Evolutionary conservation across 1,140 invertebrate genomes (phyloP).

Genomic region (Bacillus rossius): DNA sequence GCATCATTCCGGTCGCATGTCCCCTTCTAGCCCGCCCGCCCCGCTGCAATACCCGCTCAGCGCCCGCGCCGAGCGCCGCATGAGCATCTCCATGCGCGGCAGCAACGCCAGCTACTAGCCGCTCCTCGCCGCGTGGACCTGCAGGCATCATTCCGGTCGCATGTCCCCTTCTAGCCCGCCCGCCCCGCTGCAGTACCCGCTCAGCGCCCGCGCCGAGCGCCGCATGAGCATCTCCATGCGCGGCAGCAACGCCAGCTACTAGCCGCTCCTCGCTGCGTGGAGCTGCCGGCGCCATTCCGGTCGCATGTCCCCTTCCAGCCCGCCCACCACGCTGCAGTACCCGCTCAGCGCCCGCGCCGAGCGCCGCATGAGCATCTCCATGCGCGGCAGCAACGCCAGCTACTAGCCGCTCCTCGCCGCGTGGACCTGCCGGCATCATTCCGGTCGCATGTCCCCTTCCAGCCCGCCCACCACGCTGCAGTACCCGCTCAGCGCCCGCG

Average conservation of each 20-base stretch:
- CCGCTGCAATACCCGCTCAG: constrained; percentile 12
- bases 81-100: constrained; percentile 41
- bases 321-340: constrained; percentile 11
- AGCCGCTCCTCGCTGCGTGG: too few species aligned
- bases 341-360: constrained; percentile 19
- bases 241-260: constrained; percentile 30
- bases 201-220: constrained; percentile 25
- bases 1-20: constrained; percentile 50
- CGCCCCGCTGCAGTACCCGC: constrained; percentile 11
- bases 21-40: constrained; percentile 28
- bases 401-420: too few species aligned
- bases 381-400: constrained; percentile 32
- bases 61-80: constrained; percentile 31
- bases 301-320: constrained; percentile 11
- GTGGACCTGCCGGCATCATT: constrained; percentile 29
- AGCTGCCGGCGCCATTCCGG: constrained; percentile 28
- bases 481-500: constrained; percentile 7
- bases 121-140: constrained; percentile 12
- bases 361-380: constrained; percentile 41
- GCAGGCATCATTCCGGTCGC: constrained; percentile 47
- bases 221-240: constrained; percentile 42
- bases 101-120: constrained; percentile 24
- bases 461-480: constrained; percentile 11
- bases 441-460: constrained; percentile 15
- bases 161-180: constrained; percentile 38